A percentile compares a stretch with the other conserved stretches of the same genome.
Evolutionary conservation across 2,113 vertebrate species (phyloP).

Genomic region (Otus sunia): DNA sequence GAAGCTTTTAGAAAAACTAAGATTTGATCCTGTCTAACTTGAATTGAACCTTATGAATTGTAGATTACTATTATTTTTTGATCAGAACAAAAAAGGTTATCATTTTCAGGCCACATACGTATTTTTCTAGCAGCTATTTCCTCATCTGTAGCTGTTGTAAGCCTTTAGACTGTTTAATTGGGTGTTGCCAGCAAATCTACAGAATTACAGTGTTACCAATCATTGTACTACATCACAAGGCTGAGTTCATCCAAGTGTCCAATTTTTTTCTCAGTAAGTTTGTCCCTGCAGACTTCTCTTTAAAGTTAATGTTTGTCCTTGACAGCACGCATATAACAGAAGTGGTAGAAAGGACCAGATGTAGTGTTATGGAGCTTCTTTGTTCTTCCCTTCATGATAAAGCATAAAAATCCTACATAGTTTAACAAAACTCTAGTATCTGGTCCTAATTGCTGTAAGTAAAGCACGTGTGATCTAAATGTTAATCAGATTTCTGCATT

Average conservation of each 20-base stretch:
- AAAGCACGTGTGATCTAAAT: slow-evolving; percentile 61
- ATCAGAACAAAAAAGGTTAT: not conserved
- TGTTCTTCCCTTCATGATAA: slow-evolving; percentile 53
- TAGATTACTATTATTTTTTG: slow-evolving; percentile 38
- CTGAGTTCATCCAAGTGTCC: not conserved
- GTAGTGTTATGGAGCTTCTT: slow-evolving; percentile 39
- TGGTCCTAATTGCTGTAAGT: slow-evolving; percentile 68
- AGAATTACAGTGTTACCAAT: not conserved
- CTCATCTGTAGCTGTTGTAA: not conserved
- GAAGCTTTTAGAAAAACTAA: not conserved
- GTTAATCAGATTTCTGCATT: slow-evolving; percentile 68
- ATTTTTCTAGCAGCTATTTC: slow-evolving; percentile 18
- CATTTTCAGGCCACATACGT: not conserved
- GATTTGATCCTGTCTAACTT: slow-evolving; percentile 19
- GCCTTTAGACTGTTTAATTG: slow-evolving; percentile 40
- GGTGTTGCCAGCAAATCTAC: not conserved
- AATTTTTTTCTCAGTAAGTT: not conserved
- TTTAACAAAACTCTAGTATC: slow-evolving; percentile 57
- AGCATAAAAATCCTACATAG: slow-evolving; percentile 37
- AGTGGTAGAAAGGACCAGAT: slow-evolving; percentile 3
- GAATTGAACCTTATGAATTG: slow-evolving; percentile 44
- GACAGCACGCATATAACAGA: not conserved
- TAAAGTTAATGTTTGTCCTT: slow-evolving; percentile 46
- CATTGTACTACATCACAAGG: not conserved
- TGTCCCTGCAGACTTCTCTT: slow-evolving; percentile 44